phyloP scores from a whole-genome alignment of 2,113 vertebrate species.

The Galemys pyrenaicus region DNA sequence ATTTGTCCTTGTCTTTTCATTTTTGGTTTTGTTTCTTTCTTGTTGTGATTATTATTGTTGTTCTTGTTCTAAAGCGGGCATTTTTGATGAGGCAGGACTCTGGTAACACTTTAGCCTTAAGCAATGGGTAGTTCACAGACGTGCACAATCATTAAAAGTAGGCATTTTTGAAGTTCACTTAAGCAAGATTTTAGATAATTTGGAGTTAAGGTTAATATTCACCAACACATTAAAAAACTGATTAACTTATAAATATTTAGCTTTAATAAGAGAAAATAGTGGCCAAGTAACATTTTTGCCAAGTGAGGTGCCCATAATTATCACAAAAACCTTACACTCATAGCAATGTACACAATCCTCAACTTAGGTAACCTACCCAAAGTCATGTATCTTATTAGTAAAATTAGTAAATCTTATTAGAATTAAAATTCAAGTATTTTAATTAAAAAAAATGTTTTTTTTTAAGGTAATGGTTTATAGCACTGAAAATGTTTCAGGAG shows the following conservation, averaged over 20 bases:
- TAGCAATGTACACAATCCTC: neutral
- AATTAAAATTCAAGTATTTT: constrained; percentile 2
- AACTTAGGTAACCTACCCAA: neutral
- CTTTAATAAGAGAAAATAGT: neutral
- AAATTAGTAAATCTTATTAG: too few relatives aligned
- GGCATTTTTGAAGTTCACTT: neutral
- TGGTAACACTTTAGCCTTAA: neutral
- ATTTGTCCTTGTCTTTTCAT: too few relatives aligned
- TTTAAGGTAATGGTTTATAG: too few relatives aligned
- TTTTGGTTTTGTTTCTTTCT: too few relatives aligned
- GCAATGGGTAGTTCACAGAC: constrained; percentile 2
- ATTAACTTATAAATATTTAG: neutral
- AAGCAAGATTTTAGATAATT: neutral
- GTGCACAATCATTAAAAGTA: neutral
- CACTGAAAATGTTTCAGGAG: too few relatives aligned
- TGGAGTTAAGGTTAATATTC: neutral
- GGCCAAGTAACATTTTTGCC: neutral
- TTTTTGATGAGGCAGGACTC: neutral
- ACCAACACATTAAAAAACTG: neutral
- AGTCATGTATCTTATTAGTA: neutral
- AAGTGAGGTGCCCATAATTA: neutral
- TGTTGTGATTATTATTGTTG: too few relatives aligned
- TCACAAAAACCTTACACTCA: neutral
- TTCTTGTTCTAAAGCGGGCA: too few relatives aligned
- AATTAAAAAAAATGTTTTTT: neutral